Percentiles rank a stretch among this genome's conserved stretches.
phyloP scores from a whole-genome alignment of 2,888 invertebrate species.

The Amblyjoppa proteus region DNA sequence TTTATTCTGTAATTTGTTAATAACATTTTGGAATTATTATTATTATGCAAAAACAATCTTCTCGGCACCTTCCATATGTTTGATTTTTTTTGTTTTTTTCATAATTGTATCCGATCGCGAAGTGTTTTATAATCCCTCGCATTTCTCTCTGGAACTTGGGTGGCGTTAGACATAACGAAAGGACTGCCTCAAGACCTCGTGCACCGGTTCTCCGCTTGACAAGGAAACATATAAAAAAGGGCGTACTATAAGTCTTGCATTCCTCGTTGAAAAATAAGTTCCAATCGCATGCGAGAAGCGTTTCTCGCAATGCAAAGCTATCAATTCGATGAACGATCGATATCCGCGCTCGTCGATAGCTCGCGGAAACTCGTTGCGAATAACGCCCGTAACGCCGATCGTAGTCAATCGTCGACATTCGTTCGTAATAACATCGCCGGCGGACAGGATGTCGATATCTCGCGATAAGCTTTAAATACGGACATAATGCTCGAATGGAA shows the following conservation, averaged over 20 bases:
- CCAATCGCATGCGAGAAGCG: background rate
- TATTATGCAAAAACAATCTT: no score
- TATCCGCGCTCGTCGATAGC: background rate
- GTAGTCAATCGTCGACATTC: background rate
- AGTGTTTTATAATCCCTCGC: no score
- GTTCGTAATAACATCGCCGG: conserved; percentile 15
- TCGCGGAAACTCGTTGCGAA: conserved; percentile 7
- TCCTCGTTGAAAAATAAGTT: background rate
- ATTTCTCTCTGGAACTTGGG: no score
- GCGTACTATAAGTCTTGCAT: background rate
- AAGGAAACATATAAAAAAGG: background rate
- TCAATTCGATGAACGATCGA: background rate
- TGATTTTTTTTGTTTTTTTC: no score
- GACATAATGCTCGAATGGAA: conserved; percentile 23
- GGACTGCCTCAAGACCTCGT: no score
- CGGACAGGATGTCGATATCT: conserved; percentile 1
- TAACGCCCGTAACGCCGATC: background rate
- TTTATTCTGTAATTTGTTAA: no score
- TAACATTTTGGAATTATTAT: no score
- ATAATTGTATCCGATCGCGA: no score
- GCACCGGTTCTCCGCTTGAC: no score
- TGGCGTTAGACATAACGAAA: no score
- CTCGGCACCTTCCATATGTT: no score
- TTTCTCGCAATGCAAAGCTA: conserved; percentile 1
- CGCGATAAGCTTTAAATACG: conserved; percentile 29